phyloP scores from a whole-genome alignment of 2,797 vertebrate species.

The Dicrostonyx torquatus region DNA sequence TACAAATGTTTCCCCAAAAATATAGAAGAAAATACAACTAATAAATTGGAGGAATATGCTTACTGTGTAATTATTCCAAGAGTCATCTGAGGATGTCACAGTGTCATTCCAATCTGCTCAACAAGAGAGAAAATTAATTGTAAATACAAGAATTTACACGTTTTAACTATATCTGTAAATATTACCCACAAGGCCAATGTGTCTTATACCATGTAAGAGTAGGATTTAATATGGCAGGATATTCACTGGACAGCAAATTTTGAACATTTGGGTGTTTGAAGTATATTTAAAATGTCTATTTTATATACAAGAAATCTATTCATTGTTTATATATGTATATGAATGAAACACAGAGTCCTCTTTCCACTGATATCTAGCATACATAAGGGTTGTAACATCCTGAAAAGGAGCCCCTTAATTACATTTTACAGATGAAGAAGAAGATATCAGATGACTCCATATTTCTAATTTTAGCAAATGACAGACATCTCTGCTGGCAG shows the following conservation, averaged over 20 bases:
- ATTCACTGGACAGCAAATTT: background rate
- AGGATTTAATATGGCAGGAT: background rate
- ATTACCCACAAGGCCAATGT: background rate
- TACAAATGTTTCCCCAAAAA: background rate
- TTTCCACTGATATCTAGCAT: background rate
- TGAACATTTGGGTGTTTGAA: background rate
- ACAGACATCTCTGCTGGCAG: background rate
- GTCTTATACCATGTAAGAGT: background rate
- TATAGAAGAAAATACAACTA: background rate
- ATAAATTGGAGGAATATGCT: slow-evolving; percentile 33
- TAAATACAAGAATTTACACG: slow-evolving; percentile 39
- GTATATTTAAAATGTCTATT: background rate
- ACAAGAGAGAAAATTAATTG: slow-evolving; percentile 59
- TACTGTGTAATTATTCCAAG: slow-evolving; percentile 62
- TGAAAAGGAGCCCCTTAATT: background rate
- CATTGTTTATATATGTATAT: background rate
- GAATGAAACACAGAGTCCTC: background rate
- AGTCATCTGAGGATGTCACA: slow-evolving; percentile 14
- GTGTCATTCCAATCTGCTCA: slow-evolving; percentile 64
- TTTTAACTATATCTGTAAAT: background rate
- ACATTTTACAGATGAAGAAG: background rate
- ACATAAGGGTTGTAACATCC: background rate
- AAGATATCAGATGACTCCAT: background rate
- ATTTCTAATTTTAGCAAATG: background rate
- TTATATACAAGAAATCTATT: background rate